These are phyloP conservation scores for Antheraea pernyi DNA, from an alignment of 1,140 invertebrate species.

Conservation along the genomic window DNA sequence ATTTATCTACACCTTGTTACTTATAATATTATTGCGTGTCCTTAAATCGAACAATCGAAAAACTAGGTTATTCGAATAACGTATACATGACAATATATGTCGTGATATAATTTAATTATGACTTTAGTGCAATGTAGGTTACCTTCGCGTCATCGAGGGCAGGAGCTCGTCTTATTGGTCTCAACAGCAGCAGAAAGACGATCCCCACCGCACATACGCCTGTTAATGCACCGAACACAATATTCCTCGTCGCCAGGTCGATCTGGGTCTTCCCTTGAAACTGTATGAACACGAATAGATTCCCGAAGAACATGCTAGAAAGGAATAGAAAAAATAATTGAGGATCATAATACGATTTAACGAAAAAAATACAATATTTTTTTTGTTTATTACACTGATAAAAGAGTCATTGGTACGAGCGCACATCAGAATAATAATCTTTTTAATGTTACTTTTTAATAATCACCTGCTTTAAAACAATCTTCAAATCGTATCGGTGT, in stretches of 20 bases:
- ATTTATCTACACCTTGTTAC: too few relatives aligned
- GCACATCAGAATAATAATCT: too few relatives aligned
- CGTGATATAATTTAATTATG: not conserved
- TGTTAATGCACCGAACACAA: constrained; percentile 89
- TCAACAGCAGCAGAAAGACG: constrained; percentile 83
- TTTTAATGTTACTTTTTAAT: too few relatives aligned
- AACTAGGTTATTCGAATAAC: not conserved
- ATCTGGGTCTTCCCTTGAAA: constrained; percentile 88
- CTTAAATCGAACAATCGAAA: not conserved
- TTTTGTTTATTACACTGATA: too few relatives aligned
- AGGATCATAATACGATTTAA: too few relatives aligned
- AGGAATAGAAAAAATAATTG: constrained; percentile 18
- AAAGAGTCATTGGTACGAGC: too few relatives aligned
- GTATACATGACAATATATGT: too few relatives aligned
- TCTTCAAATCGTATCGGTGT: too few relatives aligned
- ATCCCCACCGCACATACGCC: constrained; percentile 85
- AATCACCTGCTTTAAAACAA: too few relatives aligned
- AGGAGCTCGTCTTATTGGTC: constrained; percentile 72
- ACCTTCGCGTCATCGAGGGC: constrained; percentile 75
- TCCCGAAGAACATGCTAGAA: constrained; percentile 94
- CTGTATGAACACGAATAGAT: constrained; percentile 95
- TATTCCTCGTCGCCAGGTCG: constrained; percentile 82
- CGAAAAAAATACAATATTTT: too few relatives aligned
- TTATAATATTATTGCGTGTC: too few relatives aligned
- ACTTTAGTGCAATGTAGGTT: constrained; percentile 11